These are phyloP conservation scores for Augiades crinisus DNA, from an alignment of 2,888 invertebrate genomes.

Conservation along the genomic window DNA sequence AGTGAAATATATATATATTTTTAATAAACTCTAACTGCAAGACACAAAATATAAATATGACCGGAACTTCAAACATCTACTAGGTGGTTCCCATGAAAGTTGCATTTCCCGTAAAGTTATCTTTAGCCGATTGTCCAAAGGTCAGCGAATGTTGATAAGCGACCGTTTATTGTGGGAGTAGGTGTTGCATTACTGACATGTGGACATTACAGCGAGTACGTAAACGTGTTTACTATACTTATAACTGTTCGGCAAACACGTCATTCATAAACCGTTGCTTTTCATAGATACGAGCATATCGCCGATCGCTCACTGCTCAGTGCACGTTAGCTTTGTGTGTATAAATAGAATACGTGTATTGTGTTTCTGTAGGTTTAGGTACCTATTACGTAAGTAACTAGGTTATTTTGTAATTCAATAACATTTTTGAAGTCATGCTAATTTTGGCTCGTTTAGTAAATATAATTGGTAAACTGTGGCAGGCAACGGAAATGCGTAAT, in stretches of 20 bases:
- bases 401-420: no score
- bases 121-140: slow-evolving; percentile 51
- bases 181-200: slow-evolving; percentile 26
- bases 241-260: slow-evolving; percentile 25
- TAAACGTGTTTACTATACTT: slow-evolving; percentile 18
- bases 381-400: no score
- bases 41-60: no score
- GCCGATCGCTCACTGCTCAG: no score
- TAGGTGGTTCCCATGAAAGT: slow-evolving; percentile 54
- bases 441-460: no score
- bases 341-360: no score
- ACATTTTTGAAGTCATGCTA: no score
- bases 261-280: slow-evolving; percentile 24
- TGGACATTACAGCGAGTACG: slow-evolving; percentile 15
- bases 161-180: slow-evolving; percentile 38
- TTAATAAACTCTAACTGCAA: no score
- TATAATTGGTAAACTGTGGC: no score
- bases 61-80: slow-evolving; percentile 35
- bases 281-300: slow-evolving; percentile 18
- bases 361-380: neutral
- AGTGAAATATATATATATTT: no score
- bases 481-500: no score
- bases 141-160: slow-evolving; percentile 60
- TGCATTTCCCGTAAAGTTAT: slow-evolving; percentile 66
- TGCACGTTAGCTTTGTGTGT: neutral